phyloP scores from a whole-genome alignment of 2,797 vertebrate genomes.

The Enteromius treurensis region DNA sequence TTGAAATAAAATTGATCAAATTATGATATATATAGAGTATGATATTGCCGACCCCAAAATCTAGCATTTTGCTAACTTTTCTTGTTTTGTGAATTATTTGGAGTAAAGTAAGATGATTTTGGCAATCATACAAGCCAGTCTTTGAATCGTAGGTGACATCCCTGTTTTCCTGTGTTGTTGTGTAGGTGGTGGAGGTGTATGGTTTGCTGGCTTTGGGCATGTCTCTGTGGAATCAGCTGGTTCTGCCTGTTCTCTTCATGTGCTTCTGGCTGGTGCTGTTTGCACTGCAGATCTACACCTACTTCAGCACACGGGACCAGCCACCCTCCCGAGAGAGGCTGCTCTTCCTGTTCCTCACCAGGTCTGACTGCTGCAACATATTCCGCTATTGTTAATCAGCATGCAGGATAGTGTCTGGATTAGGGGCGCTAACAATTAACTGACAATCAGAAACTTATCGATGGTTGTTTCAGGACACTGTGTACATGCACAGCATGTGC shows the following conservation, averaged over 20 bases:
- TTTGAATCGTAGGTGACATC: background rate
- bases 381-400: background rate
- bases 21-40: background rate
- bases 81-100: background rate
- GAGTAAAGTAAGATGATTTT: background rate
- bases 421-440: background rate
- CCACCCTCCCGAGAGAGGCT: slow-evolving; percentile 95
- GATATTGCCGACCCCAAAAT: too few relatives aligned
- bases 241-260: slow-evolving; percentile 98
- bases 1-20: background rate
- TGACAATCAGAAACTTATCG: accelerated
- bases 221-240: slow-evolving; percentile 98
- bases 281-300: slow-evolving; percentile 96
- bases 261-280: slow-evolving; percentile 98
- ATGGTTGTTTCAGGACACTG: background rate
- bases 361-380: slow-evolving; percentile 72
- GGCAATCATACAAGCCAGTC: background rate
- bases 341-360: slow-evolving; percentile 97
- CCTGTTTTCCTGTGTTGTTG: background rate
- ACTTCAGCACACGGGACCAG: slow-evolving; percentile 96
- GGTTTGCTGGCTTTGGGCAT: slow-evolving; percentile 95
- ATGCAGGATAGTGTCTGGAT: background rate
- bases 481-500: background rate
- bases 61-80: background rate
- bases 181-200: slow-evolving; percentile 96